Evolutionary conservation across 1,140 invertebrate species (phyloP).

Genomic region (Archivesica marissinica): DNA sequence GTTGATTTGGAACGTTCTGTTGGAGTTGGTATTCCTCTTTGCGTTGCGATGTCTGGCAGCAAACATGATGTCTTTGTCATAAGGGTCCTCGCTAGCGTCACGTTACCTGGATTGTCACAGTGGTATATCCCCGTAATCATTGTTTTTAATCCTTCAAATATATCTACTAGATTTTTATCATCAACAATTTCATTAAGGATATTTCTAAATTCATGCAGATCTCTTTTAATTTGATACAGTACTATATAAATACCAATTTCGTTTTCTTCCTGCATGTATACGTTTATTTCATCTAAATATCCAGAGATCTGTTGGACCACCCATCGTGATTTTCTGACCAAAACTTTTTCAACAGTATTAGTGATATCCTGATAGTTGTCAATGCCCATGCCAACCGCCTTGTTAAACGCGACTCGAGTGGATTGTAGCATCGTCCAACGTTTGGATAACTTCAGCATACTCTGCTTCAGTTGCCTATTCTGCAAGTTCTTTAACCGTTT

Average conservation of each 20-base stretch:
- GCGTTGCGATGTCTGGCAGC: background rate
- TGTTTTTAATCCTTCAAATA: background rate
- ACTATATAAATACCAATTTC: background rate
- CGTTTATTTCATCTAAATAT: background rate
- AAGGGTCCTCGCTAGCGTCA: background rate
- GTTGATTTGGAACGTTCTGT: background rate
- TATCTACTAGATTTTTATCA: background rate
- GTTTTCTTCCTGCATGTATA: background rate
- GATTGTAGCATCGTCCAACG: background rate
- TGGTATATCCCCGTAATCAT: background rate
- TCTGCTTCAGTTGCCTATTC: slow-evolving; percentile 23
- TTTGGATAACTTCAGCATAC: background rate
- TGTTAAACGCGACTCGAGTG: background rate
- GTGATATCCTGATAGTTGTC: background rate
- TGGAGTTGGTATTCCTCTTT: background rate
- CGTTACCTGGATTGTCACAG: background rate
- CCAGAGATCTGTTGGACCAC: background rate
- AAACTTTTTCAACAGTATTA: background rate
- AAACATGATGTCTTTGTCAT: background rate
- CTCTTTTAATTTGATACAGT: background rate
- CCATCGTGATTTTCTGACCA: background rate
- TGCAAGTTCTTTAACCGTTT: slow-evolving; percentile 7
- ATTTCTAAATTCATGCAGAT: background rate
- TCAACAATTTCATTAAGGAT: slow-evolving; percentile 7
- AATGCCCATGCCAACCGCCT: background rate